Base-by-base conservation (phyloP, 2,888 invertebrate species). In the Watsonalla cultraria region DNA sequence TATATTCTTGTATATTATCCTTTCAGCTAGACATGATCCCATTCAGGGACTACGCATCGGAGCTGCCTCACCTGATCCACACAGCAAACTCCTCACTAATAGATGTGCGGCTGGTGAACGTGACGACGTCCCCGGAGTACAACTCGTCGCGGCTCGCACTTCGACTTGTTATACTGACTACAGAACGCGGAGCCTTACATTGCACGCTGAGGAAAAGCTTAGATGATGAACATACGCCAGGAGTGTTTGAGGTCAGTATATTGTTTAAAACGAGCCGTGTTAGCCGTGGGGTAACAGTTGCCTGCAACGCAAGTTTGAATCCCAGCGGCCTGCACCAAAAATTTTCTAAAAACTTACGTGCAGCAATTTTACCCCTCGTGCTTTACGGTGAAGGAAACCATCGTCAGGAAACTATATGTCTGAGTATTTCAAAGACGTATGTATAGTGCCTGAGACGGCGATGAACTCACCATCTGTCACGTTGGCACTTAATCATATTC, bases 161-260 rank as follows among this genome's bases (percentile, higher is more conserved):
- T 0, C 93, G 93, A 62, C 65, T 94, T 56, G 68, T 92, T 5
- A 66, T 94, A 13, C 84, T 92, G 42, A 92, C 92, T 61, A 84
- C 83, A 0, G 92, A 92, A 56, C 55, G 74, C n/a, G 63, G 63
- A 0, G 68, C 72, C 0, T 85, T 93, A 80, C 68, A 63, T 7
- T 72, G 89, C 5, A 77, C 76, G 13, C 78, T 84, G 58, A 84
- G 90, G 59, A 92, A 92, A 74, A 94, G 93, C 54, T 72, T 95
- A 54, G 94, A 95, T 67, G 95, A 95, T 70, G 95, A 95, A 71
- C 93, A 94, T 64, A 93, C 94, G n/a, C 95, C 95, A 0, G 95
- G 95, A 0, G 93, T 95, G 50, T 95, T 95, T 72, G 92, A 92
- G 86, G 94, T 94, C 0, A 70, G 24, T 24, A 24, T 24, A 4